Evolutionary conservation across 2,113 vertebrate species (phyloP).

Genomic region (Phylloscopus trochiloides): DNA sequence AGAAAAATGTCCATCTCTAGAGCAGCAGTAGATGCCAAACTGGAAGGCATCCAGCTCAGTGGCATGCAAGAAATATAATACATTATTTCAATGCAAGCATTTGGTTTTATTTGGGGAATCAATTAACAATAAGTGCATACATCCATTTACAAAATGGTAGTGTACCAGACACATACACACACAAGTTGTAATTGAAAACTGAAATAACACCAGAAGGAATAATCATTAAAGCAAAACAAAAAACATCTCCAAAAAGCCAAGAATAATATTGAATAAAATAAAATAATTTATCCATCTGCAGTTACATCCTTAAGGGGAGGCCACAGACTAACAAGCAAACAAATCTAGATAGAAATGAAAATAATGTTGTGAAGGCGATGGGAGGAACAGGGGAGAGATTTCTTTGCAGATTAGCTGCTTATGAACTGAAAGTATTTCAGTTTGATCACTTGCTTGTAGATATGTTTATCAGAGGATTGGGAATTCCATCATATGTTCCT

Average conservation of each 20-base stretch:
- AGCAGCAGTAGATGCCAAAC: conserved; percentile 15
- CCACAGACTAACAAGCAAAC: conserved; percentile 63
- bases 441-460: conserved; percentile 48
- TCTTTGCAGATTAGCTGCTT: conserved; percentile 68
- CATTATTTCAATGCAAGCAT: conserved; percentile 62
- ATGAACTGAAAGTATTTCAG: conserved; percentile 50
- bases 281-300: conserved; percentile 73
- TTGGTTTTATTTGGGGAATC: conserved; percentile 68
- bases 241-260: conserved; percentile 65
- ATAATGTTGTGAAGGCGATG: neutral
- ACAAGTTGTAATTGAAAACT: conserved; percentile 75
- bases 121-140: conserved; percentile 73
- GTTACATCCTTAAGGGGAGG: conserved; percentile 56
- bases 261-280: conserved; percentile 76
- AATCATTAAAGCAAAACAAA: conserved; percentile 66
- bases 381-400: conserved; percentile 37
- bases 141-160: conserved; percentile 75
- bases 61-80: conserved; percentile 64
- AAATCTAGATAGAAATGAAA: conserved; percentile 67
- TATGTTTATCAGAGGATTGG: conserved; percentile 28
- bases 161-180: conserved; percentile 50
- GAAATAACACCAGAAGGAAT: conserved; percentile 75
- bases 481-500: conserved; percentile 36
- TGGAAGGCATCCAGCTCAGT: conserved; percentile 63
- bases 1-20: neutral